Evolutionary conservation across 2,113 vertebrate genomes (phyloP), one percentile per base, ranked within the genome.

Genomic region (Origma solitaria): DNA sequence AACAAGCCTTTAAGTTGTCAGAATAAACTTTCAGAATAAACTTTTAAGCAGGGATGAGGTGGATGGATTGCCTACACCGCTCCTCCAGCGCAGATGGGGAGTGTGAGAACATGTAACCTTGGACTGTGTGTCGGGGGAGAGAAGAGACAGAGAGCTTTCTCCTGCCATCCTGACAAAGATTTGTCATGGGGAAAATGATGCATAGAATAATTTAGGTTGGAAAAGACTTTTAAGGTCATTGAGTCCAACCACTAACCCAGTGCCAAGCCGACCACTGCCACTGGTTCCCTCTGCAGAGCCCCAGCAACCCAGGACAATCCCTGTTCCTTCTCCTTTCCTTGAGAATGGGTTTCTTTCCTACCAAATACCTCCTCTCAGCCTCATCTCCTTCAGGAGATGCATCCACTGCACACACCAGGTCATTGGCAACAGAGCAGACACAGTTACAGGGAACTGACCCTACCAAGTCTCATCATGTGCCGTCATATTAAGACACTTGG

Each of bases 401-500:
- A 81, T 28, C 40, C 42, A 0, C 38, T 33, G 38, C 66, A 3
- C 38, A 1, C 3, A 0, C 37, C 4, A 2, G 53, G 3, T 30
- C 16, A 7, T 3, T 28, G 25, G 24, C 16, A 40, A 8, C 33
- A 37, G 66, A 27, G 13, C 53, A 45, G 37, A 8, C 25, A 3
- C 20, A 6, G 10, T 10, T 17, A 2, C 1, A 25, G 49, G 28
- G 38, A 90, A 1, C 49, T 58, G 58, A 11, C 11, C 1, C 38
- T 23, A 1, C 69, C 22, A 27, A 44, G 19, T 40, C n/a, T 82
- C 68, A 3, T 40, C 12, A 1, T 3, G 6, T 37, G 38, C 3
- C 0, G 1, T 62, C 3, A 0, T 23, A 12, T 18, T 35, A 10
- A 60, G 68, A 31, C 20, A 18, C 14, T 78, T 33, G 40, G 61